Conservation (phyloP, 1,140 invertebrate species). For the Pseudobourletiella spinata region DNA sequence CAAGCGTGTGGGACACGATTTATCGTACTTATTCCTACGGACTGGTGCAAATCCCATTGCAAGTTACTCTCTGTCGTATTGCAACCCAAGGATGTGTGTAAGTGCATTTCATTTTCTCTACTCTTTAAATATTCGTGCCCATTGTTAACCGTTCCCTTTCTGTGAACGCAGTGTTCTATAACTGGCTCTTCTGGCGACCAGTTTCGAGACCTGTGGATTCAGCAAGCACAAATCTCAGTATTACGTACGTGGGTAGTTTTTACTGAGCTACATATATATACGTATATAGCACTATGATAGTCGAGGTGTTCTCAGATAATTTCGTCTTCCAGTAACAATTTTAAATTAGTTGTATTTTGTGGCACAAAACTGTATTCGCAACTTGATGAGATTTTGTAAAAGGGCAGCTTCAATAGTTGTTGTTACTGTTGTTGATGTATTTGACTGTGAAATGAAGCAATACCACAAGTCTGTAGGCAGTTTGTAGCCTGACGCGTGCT, state of each 20-base stretch:
- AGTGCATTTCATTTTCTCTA: constrained; percentile 45
- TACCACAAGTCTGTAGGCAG: too few relatives aligned
- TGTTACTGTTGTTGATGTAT: too few relatives aligned
- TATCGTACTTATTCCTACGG: constrained; percentile 55
- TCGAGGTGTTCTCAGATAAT: too few relatives aligned
- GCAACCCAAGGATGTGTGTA: constrained; percentile 57
- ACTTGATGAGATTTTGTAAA: too few relatives aligned
- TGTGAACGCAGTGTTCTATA: constrained; percentile 63
- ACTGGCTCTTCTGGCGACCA: constrained; percentile 74
- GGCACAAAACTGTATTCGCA: too few relatives aligned
- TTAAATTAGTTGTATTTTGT: too few relatives aligned
- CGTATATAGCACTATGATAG: too few relatives aligned
- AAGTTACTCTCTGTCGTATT: constrained; percentile 53
- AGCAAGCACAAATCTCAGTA: constrained; percentile 48
- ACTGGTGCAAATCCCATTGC: constrained; percentile 57
- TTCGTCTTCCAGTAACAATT: too few relatives aligned
- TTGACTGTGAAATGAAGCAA: too few relatives aligned
- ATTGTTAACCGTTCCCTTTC: constrained; percentile 22
- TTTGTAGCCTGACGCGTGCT: too few relatives aligned
- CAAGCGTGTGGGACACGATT: constrained; percentile 55
- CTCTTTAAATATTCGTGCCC: constrained; percentile 3
- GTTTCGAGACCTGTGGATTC: constrained; percentile 50
- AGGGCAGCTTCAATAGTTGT: too few relatives aligned
- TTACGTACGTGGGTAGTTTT: constrained; percentile 53
- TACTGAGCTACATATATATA: constrained; percentile 29